Base-by-base conservation (phyloP, 1,140 invertebrate genomes). In the Cheumatopsyche charites region DNA sequence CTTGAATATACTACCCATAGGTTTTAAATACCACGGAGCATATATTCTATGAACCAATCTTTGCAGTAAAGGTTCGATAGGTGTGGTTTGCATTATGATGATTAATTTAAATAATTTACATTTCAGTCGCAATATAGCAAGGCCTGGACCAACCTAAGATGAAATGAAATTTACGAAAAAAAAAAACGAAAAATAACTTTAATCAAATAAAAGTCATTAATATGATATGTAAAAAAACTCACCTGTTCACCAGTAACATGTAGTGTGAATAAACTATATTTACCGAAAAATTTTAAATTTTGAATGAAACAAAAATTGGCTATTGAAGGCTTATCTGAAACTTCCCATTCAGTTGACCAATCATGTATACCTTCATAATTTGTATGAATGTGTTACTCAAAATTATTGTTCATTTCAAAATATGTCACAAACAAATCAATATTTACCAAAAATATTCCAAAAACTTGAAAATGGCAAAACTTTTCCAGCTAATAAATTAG, bases 61-160 rank as follows among this genome's bases (percentile, higher is more conserved):
- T 79, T 96, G 94, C 0, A 92, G 72, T 7, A 96, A 78, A 0
- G 94, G 92, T 52, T 90, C 90, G 0, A 94, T 70, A 0, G 95
- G 94, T 0, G 91, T 94, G 0, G 96, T 89, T 0, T 88, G 89
- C 80, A 96, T 94, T 0, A 92, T 77, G 11, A 94, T 88, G 45
- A 89, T 85, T 21, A 94, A 85, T 0, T 82, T 79, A 0, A 92
- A 80, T 0, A 79, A 75, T 0, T 88, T 88, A 0, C 87, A 75
- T 62, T n/a, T n/a, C n/a, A 96, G 81, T 25, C 81, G 77, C 0
- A 95, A 79, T 49, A 92, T 88, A 0, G 96, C 94, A 68, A 92
- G 89, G 1, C 88, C 90, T 0, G 94, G 94, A 0, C 94, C 94
- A 62, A 93, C 90, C 89, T 95, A 82, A 23, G 42, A 63, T 63